Evolutionary conservation across 2,113 vertebrate genomes (phyloP).

Genomic region (Promerops cafer): DNA sequence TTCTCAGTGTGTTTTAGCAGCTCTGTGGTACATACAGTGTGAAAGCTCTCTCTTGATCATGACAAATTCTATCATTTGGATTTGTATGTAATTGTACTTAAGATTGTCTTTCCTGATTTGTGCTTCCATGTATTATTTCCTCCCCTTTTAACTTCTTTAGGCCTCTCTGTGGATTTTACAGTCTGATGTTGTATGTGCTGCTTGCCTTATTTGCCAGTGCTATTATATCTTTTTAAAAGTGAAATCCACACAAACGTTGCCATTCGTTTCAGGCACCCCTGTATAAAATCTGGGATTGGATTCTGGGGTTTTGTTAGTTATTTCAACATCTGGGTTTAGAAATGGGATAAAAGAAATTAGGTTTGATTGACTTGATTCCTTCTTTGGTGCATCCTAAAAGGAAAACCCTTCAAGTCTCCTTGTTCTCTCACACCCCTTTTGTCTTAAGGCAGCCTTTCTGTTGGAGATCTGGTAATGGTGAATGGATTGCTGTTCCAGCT

Average conservation of each 20-base stretch:
- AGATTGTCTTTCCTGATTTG: background rate
- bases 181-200: background rate
- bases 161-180: background rate
- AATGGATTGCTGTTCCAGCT: slow-evolving; percentile 98
- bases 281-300: background rate
- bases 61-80: background rate
- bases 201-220: background rate
- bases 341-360: background rate
- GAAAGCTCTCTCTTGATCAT: background rate
- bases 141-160: background rate
- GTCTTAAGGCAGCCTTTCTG: slow-evolving; percentile 85
- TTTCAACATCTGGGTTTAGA: background rate
- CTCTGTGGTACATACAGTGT: background rate
- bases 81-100: background rate
- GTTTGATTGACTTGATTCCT: background rate
- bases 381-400: background rate
- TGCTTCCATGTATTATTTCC: background rate
- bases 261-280: background rate
- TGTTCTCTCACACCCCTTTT: background rate
- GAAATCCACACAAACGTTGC: background rate
- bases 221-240: background rate
- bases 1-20: background rate
- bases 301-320: background rate
- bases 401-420: background rate
- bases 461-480: slow-evolving; percentile 98